These are phyloP conservation scores for Ectemnius lituratus DNA, from an alignment of 2,888 invertebrate genomes.

Conservation along the genomic window DNA sequence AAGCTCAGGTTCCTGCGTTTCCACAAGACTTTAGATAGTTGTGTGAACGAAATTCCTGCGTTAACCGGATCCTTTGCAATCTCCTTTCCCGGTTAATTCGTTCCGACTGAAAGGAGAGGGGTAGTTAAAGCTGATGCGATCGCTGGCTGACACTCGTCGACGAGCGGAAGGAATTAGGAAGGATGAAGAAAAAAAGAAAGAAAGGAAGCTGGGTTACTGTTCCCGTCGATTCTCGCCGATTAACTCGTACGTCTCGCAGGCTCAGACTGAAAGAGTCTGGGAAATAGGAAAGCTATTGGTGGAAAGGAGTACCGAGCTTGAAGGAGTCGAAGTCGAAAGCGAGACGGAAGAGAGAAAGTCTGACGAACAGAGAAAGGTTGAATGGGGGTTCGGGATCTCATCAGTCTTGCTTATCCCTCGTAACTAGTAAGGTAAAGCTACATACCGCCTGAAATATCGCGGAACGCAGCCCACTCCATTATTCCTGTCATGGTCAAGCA, in stretches of 20 bases:
- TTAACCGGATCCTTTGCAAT: constrained; percentile 3
- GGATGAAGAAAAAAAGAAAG: too few relatives aligned
- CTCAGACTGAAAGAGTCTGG: not conserved
- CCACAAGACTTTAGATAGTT: too few relatives aligned
- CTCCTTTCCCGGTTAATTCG: constrained; percentile 21
- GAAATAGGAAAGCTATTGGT: not conserved
- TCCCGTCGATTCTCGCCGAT: constrained; percentile 45
- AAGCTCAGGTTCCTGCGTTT: too few relatives aligned
- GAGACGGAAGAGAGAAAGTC: not conserved
- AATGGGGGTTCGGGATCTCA: constrained; percentile 53
- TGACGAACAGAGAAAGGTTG: constrained; percentile 15
- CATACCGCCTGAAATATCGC: constrained; percentile 59
- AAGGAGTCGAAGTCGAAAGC: constrained; percentile 3
- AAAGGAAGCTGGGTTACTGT: not conserved
- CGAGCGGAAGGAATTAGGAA: constrained; percentile 3
- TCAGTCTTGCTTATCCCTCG: constrained; percentile 64
- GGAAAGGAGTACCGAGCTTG: too few relatives aligned
- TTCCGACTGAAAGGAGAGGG: not conserved
- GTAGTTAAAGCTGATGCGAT: not conserved
- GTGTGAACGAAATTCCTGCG: not conserved
- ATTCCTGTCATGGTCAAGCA: constrained; percentile 65
- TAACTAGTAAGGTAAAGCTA: constrained; percentile 46
- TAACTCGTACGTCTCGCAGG: constrained; percentile 46
- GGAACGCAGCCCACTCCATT: constrained; percentile 51
- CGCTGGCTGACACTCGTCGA: constrained; percentile 2